Percentiles rank a stretch among this genome's conserved stretches.
These are phyloP conservation scores for Diplosoma virens DNA, from an alignment of 23 tunicate species.

Conservation along the genomic window DNA sequence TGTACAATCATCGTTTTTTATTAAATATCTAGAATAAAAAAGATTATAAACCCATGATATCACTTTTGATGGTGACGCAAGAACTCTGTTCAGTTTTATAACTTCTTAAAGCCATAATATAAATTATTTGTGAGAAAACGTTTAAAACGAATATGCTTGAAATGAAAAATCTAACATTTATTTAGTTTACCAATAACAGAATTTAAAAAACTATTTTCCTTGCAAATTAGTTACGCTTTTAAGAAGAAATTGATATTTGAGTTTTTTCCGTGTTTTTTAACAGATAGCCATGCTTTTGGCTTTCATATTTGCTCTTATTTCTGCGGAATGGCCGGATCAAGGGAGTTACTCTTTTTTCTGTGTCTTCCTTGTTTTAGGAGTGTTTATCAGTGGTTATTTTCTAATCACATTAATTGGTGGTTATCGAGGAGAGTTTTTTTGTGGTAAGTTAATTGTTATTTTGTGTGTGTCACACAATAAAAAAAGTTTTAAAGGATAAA, in stretches of 20 bases:
- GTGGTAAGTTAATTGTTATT: slow-evolving; percentile 47
- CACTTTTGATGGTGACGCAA: no score
- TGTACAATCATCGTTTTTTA: no score
- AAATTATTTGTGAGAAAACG: no score
- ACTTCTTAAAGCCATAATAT: no score
- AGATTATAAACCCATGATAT: no score
- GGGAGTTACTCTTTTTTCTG: slow-evolving; percentile 85
- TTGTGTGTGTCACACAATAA: not conserved
- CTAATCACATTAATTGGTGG: slow-evolving; percentile 62
- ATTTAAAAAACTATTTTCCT: no score
- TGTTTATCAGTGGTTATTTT: slow-evolving; percentile 60
- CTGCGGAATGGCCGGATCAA: slow-evolving; percentile 54
- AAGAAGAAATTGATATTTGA: not conserved
- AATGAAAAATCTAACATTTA: no score
- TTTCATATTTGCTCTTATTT: slow-evolving; percentile 53
- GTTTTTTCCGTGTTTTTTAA: not conserved
- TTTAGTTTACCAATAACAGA: no score
- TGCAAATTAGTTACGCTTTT: not conserved
- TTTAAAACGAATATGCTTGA: no score
- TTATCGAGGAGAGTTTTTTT: slow-evolving; percentile 33
- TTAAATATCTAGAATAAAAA: no score
- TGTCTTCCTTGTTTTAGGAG: slow-evolving; percentile 65
- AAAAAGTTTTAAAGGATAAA: no score
- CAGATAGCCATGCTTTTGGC: slow-evolving; percentile 66
- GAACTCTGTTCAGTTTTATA: no score